Evolutionary conservation across 2,888 invertebrate genomes (phyloP).

Genomic region (Dolichopus griseipennis): DNA sequence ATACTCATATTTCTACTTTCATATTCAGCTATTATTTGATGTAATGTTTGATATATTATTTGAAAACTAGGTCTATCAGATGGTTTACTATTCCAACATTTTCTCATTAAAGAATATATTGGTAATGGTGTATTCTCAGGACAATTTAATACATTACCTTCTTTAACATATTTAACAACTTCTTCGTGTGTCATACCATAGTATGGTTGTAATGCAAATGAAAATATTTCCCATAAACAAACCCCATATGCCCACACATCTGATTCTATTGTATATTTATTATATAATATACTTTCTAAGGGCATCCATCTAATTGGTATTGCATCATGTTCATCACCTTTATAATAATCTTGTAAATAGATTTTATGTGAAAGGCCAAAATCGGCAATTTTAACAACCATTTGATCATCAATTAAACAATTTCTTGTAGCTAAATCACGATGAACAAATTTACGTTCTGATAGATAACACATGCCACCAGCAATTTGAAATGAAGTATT

Average conservation of each 20-base stretch:
- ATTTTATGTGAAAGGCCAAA: constrained; percentile 95
- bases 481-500: constrained; percentile 84
- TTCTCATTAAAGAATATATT: constrained; percentile 85
- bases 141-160: constrained; percentile 80
- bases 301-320: constrained; percentile 99
- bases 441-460: constrained; percentile 90
- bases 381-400: constrained; percentile 95
- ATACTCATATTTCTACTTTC: constrained; percentile 37
- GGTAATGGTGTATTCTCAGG: constrained; percentile 83
- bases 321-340: constrained; percentile 90
- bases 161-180: constrained; percentile 88
- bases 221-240: constrained; percentile 94
- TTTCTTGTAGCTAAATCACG: constrained; percentile 92
- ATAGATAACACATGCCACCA: constrained; percentile 89
- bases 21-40: constrained; percentile 50
- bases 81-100: constrained; percentile 86
- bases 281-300: constrained; percentile 88
- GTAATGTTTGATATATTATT: constrained; percentile 68
- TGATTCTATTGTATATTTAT: constrained; percentile 91
- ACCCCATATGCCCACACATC: constrained; percentile 98
- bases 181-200: constrained; percentile 97
- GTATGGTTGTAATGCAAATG: constrained; percentile 92
- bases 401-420: constrained; percentile 86
- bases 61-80: constrained; percentile 78
- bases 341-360: constrained; percentile 89